phyloP scores from a whole-genome alignment of 1,140 invertebrate species.

The Magallana ariakensis region DNA sequence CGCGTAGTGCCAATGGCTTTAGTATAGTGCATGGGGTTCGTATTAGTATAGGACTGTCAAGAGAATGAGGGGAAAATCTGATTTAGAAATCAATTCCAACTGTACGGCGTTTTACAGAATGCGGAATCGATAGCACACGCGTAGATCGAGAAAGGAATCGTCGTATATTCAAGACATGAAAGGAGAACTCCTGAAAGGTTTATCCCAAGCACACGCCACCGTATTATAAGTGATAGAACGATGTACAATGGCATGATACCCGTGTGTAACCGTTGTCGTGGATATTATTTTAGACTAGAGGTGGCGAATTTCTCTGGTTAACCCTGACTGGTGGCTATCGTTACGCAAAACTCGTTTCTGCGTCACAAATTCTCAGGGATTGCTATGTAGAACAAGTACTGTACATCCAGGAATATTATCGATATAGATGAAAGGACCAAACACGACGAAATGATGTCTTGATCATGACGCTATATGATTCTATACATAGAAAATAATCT shows the following conservation, averaged over 20 bases:
- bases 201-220: neutral
- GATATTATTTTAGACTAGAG: neutral
- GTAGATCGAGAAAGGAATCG: neutral
- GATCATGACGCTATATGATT: neutral
- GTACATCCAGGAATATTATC: neutral
- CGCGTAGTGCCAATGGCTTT: neutral
- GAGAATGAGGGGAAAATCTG: neutral
- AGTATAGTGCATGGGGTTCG: neutral
- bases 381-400: neutral
- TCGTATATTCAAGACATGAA: neutral
- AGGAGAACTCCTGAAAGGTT: neutral
- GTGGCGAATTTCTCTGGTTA: neutral
- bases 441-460: neutral
- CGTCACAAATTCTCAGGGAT: neutral
- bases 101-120: conserved; percentile 12
- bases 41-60: neutral
- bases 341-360: conserved; percentile 10
- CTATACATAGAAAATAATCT: neutral
- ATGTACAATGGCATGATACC: neutral
- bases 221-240: too few relatives aligned
- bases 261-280: neutral
- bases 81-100: conserved; percentile 32
- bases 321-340: neutral
- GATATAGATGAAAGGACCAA: conserved; percentile 25
- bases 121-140: neutral